Conservation (phyloP, 2,113 vertebrate genomes). For the Neotragus moschatus region DNA sequence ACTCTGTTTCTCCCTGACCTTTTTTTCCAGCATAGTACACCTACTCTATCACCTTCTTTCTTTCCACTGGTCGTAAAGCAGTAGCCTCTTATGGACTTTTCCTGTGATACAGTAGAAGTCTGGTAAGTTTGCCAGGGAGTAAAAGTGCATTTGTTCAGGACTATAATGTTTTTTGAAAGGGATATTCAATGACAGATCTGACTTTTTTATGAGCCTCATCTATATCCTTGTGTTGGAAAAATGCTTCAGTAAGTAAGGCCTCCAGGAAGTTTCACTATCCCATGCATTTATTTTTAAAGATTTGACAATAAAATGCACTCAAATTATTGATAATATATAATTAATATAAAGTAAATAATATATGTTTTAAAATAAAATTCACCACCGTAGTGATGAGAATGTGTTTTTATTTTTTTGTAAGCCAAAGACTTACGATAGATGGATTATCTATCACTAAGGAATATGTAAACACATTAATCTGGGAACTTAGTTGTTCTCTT, state of each 20-base stretch:
- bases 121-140: not conserved
- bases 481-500: not conserved
- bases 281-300: conserved; percentile 48
- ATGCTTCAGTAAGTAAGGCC: not conserved
- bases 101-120: not conserved
- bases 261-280: conserved; percentile 5
- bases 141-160: not conserved
- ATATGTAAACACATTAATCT: not conserved
- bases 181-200: conserved; percentile 37
- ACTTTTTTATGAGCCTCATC: conserved; percentile 54
- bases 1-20: not conserved
- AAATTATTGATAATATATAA: conserved; percentile 27
- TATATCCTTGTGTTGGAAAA: conserved; percentile 43
- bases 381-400: not conserved
- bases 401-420: not conserved
- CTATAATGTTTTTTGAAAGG: conserved; percentile 48
- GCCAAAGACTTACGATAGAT: not conserved
- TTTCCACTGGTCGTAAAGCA: not conserved
- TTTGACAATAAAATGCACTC: conserved; percentile 1
- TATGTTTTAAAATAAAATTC: conserved; percentile 16
- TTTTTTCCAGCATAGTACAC: not conserved
- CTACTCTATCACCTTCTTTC: not conserved
- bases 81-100: not conserved
- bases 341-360: conserved; percentile 41
- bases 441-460: not conserved